Evolutionary conservation across 2,888 invertebrate genomes (phyloP).

Genomic region (Sesia bembeciformis): DNA sequence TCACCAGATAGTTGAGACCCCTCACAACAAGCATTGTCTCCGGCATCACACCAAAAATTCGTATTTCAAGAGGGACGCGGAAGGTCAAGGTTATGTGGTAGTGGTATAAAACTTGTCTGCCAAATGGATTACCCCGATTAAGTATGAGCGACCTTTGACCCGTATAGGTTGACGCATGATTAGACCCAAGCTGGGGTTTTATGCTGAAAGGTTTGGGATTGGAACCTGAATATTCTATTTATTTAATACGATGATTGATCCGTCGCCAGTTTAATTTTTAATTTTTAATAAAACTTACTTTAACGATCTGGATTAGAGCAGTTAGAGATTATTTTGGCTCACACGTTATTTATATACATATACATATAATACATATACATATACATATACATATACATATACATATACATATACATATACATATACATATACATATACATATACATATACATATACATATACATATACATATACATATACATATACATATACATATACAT

Average conservation of each 20-base stretch:
- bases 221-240: neutral
- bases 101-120: slow-evolving; percentile 54
- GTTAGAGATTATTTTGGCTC: no score
- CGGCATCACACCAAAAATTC: slow-evolving; percentile 9
- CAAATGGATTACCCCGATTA: slow-evolving; percentile 67
- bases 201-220: slow-evolving; percentile 12
- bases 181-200: slow-evolving; percentile 33
- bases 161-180: slow-evolving; percentile 56
- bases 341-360: neutral
- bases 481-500: neutral
- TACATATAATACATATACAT: neutral
- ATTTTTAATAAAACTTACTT: no score
- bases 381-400: neutral
- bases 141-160: slow-evolving; percentile 56
- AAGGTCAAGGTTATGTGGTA: slow-evolving; percentile 34
- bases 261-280: no score
- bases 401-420: neutral
- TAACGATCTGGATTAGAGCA: no score
- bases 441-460: neutral
- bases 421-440: neutral
- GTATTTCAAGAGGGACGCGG: slow-evolving; percentile 15
- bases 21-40: slow-evolving; percentile 26
- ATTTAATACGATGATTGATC: neutral
- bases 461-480: neutral
- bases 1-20: slow-evolving; percentile 39